phyloP scores from a whole-genome alignment of 1,140 invertebrate genomes.

The Sarcophaga peregrina region DNA sequence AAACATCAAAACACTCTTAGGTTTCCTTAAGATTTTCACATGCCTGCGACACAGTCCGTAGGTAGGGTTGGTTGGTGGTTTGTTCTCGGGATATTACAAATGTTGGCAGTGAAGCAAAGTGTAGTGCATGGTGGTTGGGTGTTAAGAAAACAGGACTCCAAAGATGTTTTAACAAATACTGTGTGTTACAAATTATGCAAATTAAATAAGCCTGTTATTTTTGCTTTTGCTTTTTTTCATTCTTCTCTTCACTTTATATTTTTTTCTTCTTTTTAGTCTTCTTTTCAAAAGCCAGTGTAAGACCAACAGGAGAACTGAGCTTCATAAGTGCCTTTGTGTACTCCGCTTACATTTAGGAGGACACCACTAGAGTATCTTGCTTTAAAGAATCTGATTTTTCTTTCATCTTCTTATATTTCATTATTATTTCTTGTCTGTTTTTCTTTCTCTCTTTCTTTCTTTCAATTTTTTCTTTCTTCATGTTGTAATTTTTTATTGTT shows the following conservation, averaged over 20 bases:
- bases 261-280: background rate
- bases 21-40: too few relatives aligned
- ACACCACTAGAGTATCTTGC: background rate
- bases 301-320: too few relatives aligned
- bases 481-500: background rate
- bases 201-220: constrained; percentile 37
- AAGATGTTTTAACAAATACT: constrained; percentile 34
- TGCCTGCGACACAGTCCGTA: too few relatives aligned
- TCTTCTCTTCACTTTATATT: background rate
- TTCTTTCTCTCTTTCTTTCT: constrained; percentile 9
- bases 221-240: background rate
- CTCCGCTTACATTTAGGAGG: background rate
- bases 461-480: background rate
- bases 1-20: too few relatives aligned
- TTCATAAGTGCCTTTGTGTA: too few relatives aligned
- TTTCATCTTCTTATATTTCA: constrained; percentile 8
- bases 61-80: too few relatives aligned
- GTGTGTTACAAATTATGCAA: constrained; percentile 34
- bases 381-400: constrained; percentile 1
- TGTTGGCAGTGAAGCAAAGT: too few relatives aligned
- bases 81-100: too few relatives aligned
- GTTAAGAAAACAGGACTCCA: background rate
- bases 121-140: too few relatives aligned
- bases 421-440: background rate
- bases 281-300: too few relatives aligned